Evolutionary conservation across 2,888 invertebrate species (phyloP), one percentile per base, ranked within the genome.

Genomic region (Drosophila sordidapex): DNA sequence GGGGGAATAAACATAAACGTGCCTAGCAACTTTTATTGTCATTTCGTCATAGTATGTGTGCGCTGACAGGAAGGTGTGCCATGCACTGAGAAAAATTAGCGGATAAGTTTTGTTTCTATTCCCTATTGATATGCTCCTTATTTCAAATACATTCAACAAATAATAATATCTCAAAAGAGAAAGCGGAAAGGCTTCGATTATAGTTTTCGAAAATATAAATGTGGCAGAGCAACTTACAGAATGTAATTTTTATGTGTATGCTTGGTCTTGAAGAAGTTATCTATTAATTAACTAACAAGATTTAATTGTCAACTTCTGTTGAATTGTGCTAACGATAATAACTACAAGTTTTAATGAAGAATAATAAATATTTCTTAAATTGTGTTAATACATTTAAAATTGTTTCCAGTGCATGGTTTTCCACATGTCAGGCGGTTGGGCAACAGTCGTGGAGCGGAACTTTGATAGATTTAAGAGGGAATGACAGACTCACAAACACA

Each of bases 11-110:
- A 61, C 76, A 73, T 77, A 79, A 84, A 87, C 82, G 89, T 89
- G 82, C 77, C 80, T 56, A 52, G 73, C 59, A 82, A 79, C 71
- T 87, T 89, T 87, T 87, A 89, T 84, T 74, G 66, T 70, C 38
- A 78, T 75, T 67, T 49, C 57, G 52, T 52, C 53, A 49, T 67
- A 31, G 33, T 51, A 46, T 27, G 4, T 35, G 7, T 51, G 18
- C 38, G 60, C 59, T 13, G 48, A 6, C n/a, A 61, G 10, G 27
- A 77, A 77, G 76, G 80, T 79, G 65, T 66, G 65, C 27, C 4
- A 15, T 63, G 25, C 79, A 75, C 79, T 59, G 52, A 6, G 1
- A 49, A 10, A 61, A 57, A 59, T 53, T 13, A 25, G n/a, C 13
- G 27, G 7, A 0, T n/a, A 4, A 52, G 4, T 13, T 56, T 2